phyloP scores from a whole-genome alignment of 2,797 vertebrate species.

The Dicrostonyx torquatus region DNA sequence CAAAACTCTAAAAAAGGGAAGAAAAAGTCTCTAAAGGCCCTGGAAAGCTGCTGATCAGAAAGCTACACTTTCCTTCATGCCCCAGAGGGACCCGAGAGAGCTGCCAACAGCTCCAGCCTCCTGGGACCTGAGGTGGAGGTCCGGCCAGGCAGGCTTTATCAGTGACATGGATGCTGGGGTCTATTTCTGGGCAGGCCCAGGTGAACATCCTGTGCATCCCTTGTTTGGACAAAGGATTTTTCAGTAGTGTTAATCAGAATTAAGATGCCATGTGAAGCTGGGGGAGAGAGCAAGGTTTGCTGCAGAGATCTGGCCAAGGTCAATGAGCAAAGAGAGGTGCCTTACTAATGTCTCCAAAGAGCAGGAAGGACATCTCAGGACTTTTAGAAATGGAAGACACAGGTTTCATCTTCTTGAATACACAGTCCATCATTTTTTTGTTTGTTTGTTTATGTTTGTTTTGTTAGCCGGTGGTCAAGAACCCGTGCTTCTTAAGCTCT shows the following conservation, averaged over 20 bases:
- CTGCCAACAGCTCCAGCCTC: background rate
- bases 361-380: background rate
- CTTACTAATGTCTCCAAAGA: background rate
- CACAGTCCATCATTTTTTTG: background rate
- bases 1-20: conserved; percentile 37
- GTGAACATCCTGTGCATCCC: background rate
- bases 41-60: conserved; percentile 43
- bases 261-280: background rate
- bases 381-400: background rate
- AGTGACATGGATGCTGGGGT: rapidly evolving
- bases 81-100: background rate
- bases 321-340: background rate
- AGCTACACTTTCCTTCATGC: conserved; percentile 14
- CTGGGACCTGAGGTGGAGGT: background rate
- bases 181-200: background rate
- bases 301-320: background rate
- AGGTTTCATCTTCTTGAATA: background rate
- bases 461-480: background rate
- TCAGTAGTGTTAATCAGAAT: background rate
- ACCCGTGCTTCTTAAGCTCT: background rate
- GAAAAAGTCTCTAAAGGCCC: conserved; percentile 35
- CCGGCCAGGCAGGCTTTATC: rapidly evolving
- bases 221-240: background rate
- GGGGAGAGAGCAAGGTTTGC: rapidly evolving
- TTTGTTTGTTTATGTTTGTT: too few relatives aligned